Evolutionary conservation across 2,113 vertebrate species (phyloP).

Genomic region (Perognathus longimembris): DNA sequence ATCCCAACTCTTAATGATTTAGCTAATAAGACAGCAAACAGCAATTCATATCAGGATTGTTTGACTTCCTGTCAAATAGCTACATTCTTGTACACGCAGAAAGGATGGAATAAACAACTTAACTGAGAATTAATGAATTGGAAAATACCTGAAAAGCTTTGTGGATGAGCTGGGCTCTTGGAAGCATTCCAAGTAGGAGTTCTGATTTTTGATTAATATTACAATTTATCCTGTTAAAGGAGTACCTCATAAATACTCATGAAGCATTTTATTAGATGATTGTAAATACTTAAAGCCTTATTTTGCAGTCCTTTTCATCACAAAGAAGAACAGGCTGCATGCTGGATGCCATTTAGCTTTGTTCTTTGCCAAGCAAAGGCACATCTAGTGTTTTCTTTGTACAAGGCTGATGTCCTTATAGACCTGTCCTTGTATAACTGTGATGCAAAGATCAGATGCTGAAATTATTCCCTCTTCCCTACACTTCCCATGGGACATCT

Average conservation of each 20-base stretch:
- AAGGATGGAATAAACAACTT: slow-evolving; percentile 84
- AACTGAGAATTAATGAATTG: slow-evolving; percentile 83
- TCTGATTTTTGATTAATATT: slow-evolving; percentile 89
- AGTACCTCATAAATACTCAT: slow-evolving; percentile 90
- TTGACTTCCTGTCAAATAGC: slow-evolving; percentile 83
- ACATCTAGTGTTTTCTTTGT: not conserved
- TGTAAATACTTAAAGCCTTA: slow-evolving; percentile 90
- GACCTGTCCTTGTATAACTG: not conserved
- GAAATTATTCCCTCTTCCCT: not conserved
- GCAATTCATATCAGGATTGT: slow-evolving; percentile 79
- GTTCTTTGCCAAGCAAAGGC: not conserved
- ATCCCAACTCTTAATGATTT: slow-evolving; percentile 79
- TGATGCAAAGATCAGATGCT: not conserved
- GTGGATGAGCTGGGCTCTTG: slow-evolving; percentile 81
- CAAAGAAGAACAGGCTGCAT: slow-evolving; percentile 34
- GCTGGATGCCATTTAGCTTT: slow-evolving; percentile 16
- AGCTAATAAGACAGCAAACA: slow-evolving; percentile 85
- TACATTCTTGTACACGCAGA: slow-evolving; percentile 80
- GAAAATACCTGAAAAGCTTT: slow-evolving; percentile 85
- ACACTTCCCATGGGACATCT: not conserved
- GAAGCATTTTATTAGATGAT: slow-evolving; percentile 88
- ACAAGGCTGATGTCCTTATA: not conserved
- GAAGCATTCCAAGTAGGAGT: slow-evolving; percentile 82
- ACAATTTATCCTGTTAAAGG: slow-evolving; percentile 86
- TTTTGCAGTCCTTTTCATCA: slow-evolving; percentile 83